Evolutionary conservation across 2,113 vertebrate genomes (phyloP).

Genomic region (Peromyscus maniculatus): DNA sequence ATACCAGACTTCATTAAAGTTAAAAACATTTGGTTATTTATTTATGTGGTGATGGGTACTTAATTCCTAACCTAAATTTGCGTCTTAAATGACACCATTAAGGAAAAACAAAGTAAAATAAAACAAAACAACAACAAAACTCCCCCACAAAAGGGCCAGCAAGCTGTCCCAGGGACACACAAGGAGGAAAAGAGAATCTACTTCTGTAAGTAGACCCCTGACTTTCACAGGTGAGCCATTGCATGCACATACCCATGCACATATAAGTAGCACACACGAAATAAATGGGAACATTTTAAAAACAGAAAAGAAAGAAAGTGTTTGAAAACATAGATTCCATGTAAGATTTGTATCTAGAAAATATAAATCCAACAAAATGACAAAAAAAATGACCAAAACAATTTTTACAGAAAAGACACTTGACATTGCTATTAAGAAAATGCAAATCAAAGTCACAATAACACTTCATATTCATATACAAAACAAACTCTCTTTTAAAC

Average conservation of each 20-base stretch:
- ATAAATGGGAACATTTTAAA: not conserved
- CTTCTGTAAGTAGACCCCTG: not conserved
- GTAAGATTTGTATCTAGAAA: not conserved
- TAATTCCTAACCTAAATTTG: not conserved
- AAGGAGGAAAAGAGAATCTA: not conserved
- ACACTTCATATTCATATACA: not conserved
- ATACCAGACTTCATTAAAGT: not conserved
- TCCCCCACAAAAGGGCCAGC: not conserved
- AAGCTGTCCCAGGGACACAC: not conserved
- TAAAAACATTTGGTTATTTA: not conserved
- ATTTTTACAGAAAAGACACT: not conserved
- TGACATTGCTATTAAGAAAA: not conserved
- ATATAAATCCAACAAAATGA: not conserved
- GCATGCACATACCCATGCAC: not conserved
- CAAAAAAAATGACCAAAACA: not conserved
- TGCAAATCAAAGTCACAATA: not conserved
- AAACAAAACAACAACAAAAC: not conserved
- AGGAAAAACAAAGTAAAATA: not conserved
- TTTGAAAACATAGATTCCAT: not conserved
- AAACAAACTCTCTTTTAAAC: not conserved
- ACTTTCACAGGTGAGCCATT: not conserved
- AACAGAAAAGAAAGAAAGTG: not conserved
- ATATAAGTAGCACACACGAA: not conserved
- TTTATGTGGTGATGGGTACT: not conserved
- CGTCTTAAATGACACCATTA: constrained; percentile 1